phyloP scores from a whole-genome alignment of 1,140 invertebrate species.

The Atopsyche davidsoni region DNA sequence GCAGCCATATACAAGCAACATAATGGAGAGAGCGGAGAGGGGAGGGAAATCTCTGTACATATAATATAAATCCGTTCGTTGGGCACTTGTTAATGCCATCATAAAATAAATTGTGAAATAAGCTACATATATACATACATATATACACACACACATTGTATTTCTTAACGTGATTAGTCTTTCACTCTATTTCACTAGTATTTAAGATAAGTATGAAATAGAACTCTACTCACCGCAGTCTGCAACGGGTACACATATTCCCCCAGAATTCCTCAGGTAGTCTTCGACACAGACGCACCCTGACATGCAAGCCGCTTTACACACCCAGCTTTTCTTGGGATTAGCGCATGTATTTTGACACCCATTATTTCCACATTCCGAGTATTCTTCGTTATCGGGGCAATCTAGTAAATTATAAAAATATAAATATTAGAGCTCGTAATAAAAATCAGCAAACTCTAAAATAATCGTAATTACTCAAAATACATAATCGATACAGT shows the following conservation, averaged over 20 bases:
- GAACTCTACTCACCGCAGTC: conserved; percentile 6
- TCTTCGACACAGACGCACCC: conserved; percentile 7
- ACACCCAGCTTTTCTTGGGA: background rate
- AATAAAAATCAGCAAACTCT: no score
- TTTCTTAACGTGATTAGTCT: background rate
- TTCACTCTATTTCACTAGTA: background rate
- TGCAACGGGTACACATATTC: background rate
- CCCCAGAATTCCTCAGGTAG: background rate
- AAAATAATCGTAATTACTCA: no score
- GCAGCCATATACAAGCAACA: no score
- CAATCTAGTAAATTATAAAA: no score
- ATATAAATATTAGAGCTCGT: no score
- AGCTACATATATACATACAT: background rate
- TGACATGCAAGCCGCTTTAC: background rate
- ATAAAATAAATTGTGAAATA: no score
- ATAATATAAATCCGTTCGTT: background rate
- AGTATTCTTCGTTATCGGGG: conserved; percentile 17
- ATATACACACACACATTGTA: background rate
- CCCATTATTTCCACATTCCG: conserved; percentile 17
- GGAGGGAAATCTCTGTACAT: no score
- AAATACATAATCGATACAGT: no score
- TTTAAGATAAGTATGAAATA: background rate
- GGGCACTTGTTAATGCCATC: conserved; percentile 11
- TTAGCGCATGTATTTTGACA: conserved; percentile 22
- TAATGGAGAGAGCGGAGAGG: no score